These are phyloP conservation scores for Ceratina japonica DNA, from an alignment of 1,140 invertebrate genomes.

Conservation along the genomic window DNA sequence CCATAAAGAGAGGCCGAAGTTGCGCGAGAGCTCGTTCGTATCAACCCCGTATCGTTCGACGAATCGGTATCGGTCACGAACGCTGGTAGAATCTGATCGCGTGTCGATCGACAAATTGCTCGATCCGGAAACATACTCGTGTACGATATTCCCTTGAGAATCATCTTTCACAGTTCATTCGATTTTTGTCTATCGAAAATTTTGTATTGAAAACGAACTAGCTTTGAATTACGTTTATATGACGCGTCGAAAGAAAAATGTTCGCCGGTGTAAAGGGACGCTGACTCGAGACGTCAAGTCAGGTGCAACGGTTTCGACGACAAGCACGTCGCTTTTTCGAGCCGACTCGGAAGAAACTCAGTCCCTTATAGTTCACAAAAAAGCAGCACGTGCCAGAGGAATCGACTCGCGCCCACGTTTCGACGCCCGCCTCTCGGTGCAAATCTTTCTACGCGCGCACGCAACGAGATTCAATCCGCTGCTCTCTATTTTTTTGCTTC, in stretches of 20 bases:
- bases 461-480: background rate
- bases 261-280: no score
- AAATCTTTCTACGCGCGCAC: conserved; percentile 6
- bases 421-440: background rate
- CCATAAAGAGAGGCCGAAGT: conserved; percentile 18
- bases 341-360: no score
- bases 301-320: no score
- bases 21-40: background rate
- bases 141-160: background rate
- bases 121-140: background rate
- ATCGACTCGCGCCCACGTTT: background rate
- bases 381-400: background rate
- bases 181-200: no score
- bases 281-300: no score
- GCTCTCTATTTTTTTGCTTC: conserved; percentile 26
- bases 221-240: no score
- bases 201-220: no score
- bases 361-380: no score
- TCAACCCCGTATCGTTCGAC: conserved; percentile 14
- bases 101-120: conserved; percentile 7
- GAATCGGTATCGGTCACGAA: conserved; percentile 19
- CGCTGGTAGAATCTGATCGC: background rate
- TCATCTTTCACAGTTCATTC: background rate
- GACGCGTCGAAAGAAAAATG: no score
- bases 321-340: no score